Evolutionary conservation across 2,888 invertebrate species (phyloP).

Genomic region (Hypomecis atomaria): DNA sequence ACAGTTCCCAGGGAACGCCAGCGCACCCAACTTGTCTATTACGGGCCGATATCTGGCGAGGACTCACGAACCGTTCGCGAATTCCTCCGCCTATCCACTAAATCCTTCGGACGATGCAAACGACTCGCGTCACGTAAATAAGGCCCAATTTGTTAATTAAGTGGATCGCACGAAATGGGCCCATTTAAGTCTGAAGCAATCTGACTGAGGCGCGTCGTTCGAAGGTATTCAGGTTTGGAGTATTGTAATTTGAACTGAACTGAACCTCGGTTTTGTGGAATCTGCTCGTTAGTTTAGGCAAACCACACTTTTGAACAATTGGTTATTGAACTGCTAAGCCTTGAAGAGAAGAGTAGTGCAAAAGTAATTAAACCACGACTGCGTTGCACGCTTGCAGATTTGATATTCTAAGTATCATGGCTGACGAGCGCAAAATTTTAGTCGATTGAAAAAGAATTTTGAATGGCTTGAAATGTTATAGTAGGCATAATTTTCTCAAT

Average conservation of each 20-base stretch:
- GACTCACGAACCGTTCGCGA: constrained; percentile 27
- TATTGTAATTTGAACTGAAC: background rate
- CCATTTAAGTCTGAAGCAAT: constrained; percentile 20
- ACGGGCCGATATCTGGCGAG: constrained; percentile 40
- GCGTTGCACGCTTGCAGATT: no score
- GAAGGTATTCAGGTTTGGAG: constrained; percentile 2
- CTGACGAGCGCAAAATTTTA: no score
- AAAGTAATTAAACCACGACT: no score
- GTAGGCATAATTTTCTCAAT: no score
- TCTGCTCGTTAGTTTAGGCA: no score
- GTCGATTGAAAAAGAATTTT: no score
- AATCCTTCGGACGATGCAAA: constrained; percentile 27
- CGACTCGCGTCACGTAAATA: constrained; percentile 25
- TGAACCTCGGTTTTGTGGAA: no score
- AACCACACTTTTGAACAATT: no score
- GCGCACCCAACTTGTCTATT: constrained; percentile 41
- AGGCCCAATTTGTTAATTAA: constrained; percentile 39
- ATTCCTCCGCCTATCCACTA: constrained; percentile 30
- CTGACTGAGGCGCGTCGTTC: constrained; percentile 16
- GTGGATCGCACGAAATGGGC: constrained; percentile 20
- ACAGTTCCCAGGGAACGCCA: constrained; percentile 36
- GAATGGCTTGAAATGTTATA: no score
- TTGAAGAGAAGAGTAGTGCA: no score
- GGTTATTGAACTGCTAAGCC: no score
- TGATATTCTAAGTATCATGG: no score